Evolutionary conservation across 2,797 vertebrate species (phyloP).

Genomic region (Margarornis squamiger): DNA sequence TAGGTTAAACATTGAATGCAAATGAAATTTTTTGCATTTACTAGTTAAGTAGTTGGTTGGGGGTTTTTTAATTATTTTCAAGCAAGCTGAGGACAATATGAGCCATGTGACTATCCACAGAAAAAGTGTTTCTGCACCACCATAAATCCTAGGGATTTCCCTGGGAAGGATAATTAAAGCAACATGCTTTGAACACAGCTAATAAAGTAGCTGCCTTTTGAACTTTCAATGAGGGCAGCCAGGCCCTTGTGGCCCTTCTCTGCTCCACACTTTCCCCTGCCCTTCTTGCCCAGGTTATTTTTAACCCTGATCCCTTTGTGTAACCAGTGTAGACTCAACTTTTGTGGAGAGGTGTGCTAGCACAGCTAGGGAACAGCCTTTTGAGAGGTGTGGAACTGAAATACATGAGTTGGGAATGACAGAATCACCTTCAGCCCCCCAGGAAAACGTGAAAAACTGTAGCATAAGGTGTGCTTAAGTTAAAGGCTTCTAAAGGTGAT

Average conservation of each 20-base stretch:
- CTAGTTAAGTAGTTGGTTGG: neutral
- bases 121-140: neutral
- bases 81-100: neutral
- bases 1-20: neutral
- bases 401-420: fast-evolving
- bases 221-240: neutral
- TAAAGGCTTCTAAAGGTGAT: neutral
- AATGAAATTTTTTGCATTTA: neutral
- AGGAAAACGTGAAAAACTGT: neutral
- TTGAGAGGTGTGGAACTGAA: neutral
- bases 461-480: neutral
- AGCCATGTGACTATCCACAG: neutral
- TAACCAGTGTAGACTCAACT: neutral
- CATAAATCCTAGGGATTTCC: neutral
- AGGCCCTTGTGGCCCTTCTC: neutral
- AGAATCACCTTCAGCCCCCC: neutral
- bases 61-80: neutral
- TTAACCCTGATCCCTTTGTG: neutral
- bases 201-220: neutral
- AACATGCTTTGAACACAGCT: neutral
- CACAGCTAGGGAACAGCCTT: neutral
- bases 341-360: neutral
- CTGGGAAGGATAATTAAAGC: slow-evolving; percentile 19
- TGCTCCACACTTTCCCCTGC: neutral
- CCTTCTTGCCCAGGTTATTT: neutral